Conservation (phyloP, 2,888 invertebrate species). For the Dichetophora obliterata region DNA sequence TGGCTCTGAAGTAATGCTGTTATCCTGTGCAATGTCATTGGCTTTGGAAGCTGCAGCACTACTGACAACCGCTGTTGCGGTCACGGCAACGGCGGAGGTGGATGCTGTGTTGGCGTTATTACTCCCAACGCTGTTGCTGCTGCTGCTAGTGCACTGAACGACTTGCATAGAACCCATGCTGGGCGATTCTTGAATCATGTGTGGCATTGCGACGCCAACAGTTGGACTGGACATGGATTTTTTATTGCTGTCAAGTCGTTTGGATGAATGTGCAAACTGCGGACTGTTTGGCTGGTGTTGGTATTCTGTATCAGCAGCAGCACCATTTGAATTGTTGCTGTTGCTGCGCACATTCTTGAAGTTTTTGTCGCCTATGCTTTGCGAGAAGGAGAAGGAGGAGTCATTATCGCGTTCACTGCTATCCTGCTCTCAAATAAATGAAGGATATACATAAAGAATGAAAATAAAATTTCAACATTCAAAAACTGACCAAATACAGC, state of each 20-base stretch:
- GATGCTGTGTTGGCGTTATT: constrained; percentile 47
- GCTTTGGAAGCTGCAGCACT: constrained; percentile 49
- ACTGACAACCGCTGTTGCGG: constrained; percentile 33
- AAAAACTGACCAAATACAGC: constrained; percentile 60
- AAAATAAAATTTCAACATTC: background rate
- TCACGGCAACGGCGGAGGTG: constrained; percentile 43
- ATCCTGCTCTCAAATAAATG: constrained; percentile 51
- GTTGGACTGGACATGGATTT: constrained; percentile 69
- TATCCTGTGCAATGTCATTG: constrained; percentile 67
- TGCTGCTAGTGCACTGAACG: constrained; percentile 3
- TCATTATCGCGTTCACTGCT: constrained; percentile 63
- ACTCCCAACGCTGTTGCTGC: background rate
- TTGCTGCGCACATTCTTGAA: constrained; percentile 45
- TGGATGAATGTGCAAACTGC: constrained; percentile 51
- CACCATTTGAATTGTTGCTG: constrained; percentile 45
- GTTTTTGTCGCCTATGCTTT: constrained; percentile 62
- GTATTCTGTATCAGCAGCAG: constrained; percentile 42
- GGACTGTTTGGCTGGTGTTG: constrained; percentile 57
- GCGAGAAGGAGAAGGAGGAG: constrained; percentile 65
- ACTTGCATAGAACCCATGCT: constrained; percentile 65
- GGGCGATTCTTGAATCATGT: constrained; percentile 66
- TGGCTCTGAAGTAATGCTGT: constrained; percentile 69
- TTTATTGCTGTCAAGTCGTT: constrained; percentile 65
- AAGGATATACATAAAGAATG: background rate
- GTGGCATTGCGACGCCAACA: constrained; percentile 60